Conservation (phyloP, 2,113 vertebrate species). For the Budorcas taxicolor region DNA sequence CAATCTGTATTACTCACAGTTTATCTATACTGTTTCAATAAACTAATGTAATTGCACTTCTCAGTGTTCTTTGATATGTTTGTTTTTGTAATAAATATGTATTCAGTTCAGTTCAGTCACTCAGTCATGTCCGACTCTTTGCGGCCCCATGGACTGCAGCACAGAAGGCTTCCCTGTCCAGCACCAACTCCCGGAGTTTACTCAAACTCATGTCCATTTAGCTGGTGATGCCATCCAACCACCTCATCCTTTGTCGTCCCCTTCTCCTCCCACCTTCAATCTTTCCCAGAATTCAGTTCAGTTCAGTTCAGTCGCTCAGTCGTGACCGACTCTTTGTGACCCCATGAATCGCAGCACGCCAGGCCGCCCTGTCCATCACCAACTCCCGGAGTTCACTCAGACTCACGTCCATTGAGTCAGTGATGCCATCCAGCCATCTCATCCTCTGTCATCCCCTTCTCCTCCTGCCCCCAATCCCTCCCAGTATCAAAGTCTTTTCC, state of each 20-base stretch:
- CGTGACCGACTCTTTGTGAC: no score
- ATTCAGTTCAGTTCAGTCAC: not conserved
- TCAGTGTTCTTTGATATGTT: slow-evolving; percentile 3
- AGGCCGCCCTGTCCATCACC: no score
- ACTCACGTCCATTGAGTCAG: no score
- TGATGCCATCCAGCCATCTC: no score
- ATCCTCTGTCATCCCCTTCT: no score
- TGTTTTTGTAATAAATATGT: not conserved
- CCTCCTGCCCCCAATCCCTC: no score
- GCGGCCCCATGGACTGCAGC: not conserved
- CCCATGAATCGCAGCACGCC: no score
- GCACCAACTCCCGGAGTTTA: not conserved
- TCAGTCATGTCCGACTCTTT: not conserved
- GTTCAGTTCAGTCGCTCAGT: no score
- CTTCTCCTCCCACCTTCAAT: not conserved
- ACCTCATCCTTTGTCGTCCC: not conserved
- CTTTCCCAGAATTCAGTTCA: not conserved
- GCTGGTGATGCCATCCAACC: not conserved
- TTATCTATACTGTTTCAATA: slow-evolving; percentile 46
- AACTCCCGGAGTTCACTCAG: no score
- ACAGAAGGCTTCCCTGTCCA: not conserved
- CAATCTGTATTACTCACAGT: not conserved
- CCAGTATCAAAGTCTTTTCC: no score
- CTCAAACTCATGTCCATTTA: not conserved
- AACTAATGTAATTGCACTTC: slow-evolving; percentile 19